phyloP scores from a whole-genome alignment of 2,888 invertebrate genomes.

The Tenthredo amoena region DNA sequence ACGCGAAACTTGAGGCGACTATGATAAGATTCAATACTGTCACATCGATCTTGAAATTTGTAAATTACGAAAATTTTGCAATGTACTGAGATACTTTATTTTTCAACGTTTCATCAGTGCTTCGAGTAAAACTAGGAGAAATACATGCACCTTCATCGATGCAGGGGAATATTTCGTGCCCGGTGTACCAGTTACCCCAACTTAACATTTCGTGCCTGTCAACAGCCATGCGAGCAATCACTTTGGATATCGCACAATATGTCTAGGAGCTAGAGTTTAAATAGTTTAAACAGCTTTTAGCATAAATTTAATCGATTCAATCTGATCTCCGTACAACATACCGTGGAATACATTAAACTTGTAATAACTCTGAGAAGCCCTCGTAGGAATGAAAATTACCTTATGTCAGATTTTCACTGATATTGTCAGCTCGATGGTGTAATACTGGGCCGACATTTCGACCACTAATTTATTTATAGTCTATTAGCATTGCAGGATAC shows the following conservation, averaged over 20 bases:
- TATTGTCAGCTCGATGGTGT: background rate
- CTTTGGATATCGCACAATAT: background rate
- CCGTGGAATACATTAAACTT: background rate
- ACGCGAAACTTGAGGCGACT: too few species aligned
- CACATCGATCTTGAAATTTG: too few species aligned
- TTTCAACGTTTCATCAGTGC: background rate
- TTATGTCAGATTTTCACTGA: background rate
- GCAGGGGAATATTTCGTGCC: constrained; percentile 19
- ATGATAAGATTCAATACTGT: too few species aligned
- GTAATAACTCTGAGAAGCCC: background rate
- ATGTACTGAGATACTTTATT: background rate
- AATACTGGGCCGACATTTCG: background rate
- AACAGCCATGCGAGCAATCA: constrained; percentile 33
- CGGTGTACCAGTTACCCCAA: constrained; percentile 18
- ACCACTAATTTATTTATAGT: constrained; percentile 30
- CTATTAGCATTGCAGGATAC: constrained; percentile 25
- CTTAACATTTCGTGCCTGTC: constrained; percentile 33
- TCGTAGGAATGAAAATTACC: background rate
- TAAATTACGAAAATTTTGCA: background rate
- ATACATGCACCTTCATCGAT: background rate
- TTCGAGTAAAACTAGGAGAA: background rate
- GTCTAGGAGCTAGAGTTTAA: constrained; percentile 11
- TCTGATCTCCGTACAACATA: background rate
- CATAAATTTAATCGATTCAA: constrained; percentile 19
- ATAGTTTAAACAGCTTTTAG: constrained; percentile 31